Evolutionary conservation across 2,888 invertebrate species (phyloP).

Genomic region (Drosophila ochracea): DNA sequence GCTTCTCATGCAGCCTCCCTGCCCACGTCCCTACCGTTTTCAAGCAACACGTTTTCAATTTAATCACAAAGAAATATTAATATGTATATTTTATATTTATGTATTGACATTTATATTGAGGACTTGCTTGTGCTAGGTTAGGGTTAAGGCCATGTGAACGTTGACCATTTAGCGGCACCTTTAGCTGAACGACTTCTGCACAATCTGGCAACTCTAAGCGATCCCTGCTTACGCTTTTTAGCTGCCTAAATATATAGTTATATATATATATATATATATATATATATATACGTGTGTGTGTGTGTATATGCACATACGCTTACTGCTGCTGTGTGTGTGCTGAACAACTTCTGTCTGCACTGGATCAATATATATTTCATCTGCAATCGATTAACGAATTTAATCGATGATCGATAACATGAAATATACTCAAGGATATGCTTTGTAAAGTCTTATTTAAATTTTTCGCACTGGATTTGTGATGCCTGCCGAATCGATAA

Average conservation of each 20-base stretch:
- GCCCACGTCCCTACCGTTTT: neutral
- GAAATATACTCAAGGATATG: neutral
- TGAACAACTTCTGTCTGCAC: neutral
- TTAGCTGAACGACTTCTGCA: neutral
- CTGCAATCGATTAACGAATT: neutral
- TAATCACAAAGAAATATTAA: neutral
- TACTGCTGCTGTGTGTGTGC: neutral
- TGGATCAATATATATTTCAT: neutral
- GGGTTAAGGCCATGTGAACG: slow-evolving; percentile 61
- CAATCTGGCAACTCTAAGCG: neutral
- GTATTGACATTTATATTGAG: neutral
- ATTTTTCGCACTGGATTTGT: neutral
- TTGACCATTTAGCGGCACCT: slow-evolving; percentile 23
- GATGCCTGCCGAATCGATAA: neutral
- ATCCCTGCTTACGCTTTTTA: neutral
- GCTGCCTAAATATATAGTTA: neutral
- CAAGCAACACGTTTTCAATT: slow-evolving; percentile 5
- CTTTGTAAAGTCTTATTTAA: neutral
- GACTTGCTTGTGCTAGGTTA: slow-evolving; percentile 71
- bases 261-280: too few species aligned
- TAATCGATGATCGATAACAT: neutral
- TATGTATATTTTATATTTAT: neutral
- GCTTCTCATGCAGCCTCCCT: neutral
- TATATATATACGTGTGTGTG: neutral
- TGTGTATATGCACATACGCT: neutral